Conservation (phyloP, 1,140 invertebrate genomes). For the Ostrea edulis region DNA sequence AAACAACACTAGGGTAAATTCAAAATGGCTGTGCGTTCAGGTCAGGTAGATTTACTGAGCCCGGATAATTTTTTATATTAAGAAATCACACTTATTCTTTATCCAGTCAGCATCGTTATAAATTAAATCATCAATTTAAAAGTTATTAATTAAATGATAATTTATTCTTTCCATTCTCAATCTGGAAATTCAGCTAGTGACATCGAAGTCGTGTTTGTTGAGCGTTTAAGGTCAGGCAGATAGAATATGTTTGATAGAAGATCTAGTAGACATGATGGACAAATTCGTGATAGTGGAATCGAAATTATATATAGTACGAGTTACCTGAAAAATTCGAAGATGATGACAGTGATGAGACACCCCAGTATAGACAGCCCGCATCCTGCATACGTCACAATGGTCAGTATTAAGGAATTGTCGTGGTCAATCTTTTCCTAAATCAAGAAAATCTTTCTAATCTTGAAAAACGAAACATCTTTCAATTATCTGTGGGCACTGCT, state of each 20-base stretch:
- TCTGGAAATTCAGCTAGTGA: not conserved
- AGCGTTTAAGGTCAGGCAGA: not conserved
- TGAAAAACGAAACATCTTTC: not conserved
- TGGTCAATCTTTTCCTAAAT: conserved; percentile 66
- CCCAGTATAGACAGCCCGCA: conserved; percentile 69
- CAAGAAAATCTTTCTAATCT: not conserved
- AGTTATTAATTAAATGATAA: too few species aligned
- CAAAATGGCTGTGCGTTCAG: too few species aligned
- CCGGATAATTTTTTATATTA: too few species aligned
- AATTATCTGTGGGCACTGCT: too few species aligned
- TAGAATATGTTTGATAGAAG: not conserved
- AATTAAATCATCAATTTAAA: too few species aligned
- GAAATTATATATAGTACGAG: not conserved
- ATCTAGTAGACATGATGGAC: not conserved
- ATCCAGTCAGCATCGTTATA: too few species aligned
- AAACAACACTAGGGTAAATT: too few species aligned
- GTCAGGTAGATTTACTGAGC: too few species aligned
- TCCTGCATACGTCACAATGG: conserved; percentile 72
- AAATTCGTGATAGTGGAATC: not conserved
- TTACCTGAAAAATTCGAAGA: conserved; percentile 73
- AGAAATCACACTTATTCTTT: too few species aligned
- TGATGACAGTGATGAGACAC: conserved; percentile 69
- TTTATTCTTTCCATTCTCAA: too few species aligned
- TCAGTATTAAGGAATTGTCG: conserved; percentile 62
- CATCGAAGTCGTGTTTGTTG: too few species aligned